Evolutionary conservation across 2,113 vertebrate species (phyloP), one percentile per base, ranked within the genome.

Genomic region (Catagonus wagneri): DNA sequence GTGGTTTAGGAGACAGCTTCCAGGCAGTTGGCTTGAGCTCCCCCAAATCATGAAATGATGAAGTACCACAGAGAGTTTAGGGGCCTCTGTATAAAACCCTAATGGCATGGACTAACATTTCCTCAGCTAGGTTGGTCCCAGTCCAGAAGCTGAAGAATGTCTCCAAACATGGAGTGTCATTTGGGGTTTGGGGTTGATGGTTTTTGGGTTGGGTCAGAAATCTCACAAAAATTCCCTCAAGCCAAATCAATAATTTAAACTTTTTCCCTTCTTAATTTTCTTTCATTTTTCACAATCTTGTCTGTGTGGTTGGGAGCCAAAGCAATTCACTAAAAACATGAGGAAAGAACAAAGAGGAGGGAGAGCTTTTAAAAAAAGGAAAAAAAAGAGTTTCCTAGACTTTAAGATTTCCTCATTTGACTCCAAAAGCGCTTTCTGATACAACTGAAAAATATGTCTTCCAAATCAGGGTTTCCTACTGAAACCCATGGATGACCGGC

Each of bases 221-320:
- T 87, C 71, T 95, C 75, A 94, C 84, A 94, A 97, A 94, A 93
- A 85, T 83, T 84, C 66, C 50, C 36, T 97, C 29, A 72, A 94
- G 88, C 84, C 92, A 95, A 97, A 97, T 95, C 96, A 97, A 93
- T 96, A 95, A 94, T 66, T 95, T 95, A 90, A 94, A 95, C 27
- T 83, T 97, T 94, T 92, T 92, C 63, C 94, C 80, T 96, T 96
- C 87, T 90, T 89, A 76, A 94, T 96, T 92, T 97, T 83, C 89
- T 95, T 92, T 96, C 83, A 93, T 97, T 95, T 60, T 85, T 97
- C 87, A 90, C 81, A 96, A 96, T 97, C 89, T 89, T 79, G 63
- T 39, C 75, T 90, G 60, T 39, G 83, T 95, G 74, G 50, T 92
- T 93, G 56, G 39, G 54, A 97, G 92, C 94, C 96, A 96, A 84